Conservation (phyloP, 2,797 vertebrate genomes). For the Muraenolepis orangiensis region DNA sequence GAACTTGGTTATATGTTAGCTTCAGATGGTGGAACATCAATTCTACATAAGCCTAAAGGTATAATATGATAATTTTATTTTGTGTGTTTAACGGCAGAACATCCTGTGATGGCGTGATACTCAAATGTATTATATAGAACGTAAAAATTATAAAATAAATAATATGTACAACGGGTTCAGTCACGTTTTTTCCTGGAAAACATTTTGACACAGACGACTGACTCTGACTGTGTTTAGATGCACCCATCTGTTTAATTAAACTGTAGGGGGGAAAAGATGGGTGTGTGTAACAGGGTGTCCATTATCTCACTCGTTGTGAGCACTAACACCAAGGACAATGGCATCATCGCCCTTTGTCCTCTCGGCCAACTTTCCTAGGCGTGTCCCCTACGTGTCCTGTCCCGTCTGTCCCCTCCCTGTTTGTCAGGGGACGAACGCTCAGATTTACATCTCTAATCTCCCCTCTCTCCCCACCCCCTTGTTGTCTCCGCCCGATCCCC, state of each 20-base stretch:
- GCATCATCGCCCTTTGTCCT: conserved; percentile 38
- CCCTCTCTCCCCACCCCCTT: background rate
- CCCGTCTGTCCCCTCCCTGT: conserved; percentile 7
- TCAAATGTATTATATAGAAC: too few relatives aligned
- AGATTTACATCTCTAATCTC: conserved; percentile 19
- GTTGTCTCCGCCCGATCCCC: background rate
- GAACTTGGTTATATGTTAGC: conserved; percentile 6
- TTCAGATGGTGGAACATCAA: conserved; percentile 14
- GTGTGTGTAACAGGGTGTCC: conserved; percentile 22
- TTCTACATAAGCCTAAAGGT: conserved; percentile 2
- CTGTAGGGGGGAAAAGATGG: conserved; percentile 26
- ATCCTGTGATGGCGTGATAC: background rate
- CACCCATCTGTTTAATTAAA: conserved; percentile 51
- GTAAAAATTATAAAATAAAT: too few relatives aligned
- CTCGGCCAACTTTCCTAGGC: conserved; percentile 22
- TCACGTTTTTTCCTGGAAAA: conserved; percentile 33
- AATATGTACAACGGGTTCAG: too few relatives aligned
- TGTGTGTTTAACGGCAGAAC: background rate
- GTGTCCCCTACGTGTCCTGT: conserved; percentile 17
- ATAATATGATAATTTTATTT: conserved; percentile 13
- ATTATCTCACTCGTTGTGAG: conserved; percentile 39
- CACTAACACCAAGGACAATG: conserved; percentile 21
- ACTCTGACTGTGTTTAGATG: conserved; percentile 13
- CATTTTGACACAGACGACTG: conserved; percentile 31
- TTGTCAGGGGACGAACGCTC: too few relatives aligned